These are phyloP conservation scores for Tuta absoluta DNA, from an alignment of 2,888 invertebrate genomes.

Conservation along the genomic window DNA sequence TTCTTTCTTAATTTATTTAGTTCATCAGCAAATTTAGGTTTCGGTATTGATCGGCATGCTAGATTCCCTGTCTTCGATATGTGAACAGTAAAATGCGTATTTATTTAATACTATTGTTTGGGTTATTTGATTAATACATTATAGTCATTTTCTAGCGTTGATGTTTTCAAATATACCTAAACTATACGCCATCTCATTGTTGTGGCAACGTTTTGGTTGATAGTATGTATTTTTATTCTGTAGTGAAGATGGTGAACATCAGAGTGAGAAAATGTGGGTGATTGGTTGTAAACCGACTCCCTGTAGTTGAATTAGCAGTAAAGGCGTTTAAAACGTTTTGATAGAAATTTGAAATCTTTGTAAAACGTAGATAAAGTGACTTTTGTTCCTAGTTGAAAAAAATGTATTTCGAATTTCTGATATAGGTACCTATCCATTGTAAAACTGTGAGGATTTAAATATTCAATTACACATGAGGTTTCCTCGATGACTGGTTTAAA, in stretches of 20 bases:
- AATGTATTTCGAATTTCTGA: conserved; percentile 15
- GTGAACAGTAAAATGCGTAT: not conserved
- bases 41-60: not conserved
- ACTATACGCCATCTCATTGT: not conserved
- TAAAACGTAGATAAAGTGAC: conserved; percentile 58
- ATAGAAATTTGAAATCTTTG: conserved; percentile 60
- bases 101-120: conserved; percentile 19
- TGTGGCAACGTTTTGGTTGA: not conserved
- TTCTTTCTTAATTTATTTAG: conserved; percentile 4
- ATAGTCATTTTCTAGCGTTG: conserved; percentile 38
- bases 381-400: conserved; percentile 58
- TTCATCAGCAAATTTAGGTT: not conserved
- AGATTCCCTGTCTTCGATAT: not conserved
- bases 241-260: conserved; percentile 54
- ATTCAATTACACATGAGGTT: conserved; percentile 58
- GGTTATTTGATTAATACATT: conserved; percentile 31
- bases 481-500: conserved; percentile 48
- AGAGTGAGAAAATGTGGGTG: conserved; percentile 56
- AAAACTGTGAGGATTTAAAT: conserved; percentile 63
- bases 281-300: conserved; percentile 67
- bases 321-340: conserved; percentile 73
- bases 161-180: conserved; percentile 31
- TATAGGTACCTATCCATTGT: conserved; percentile 21
- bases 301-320: conserved; percentile 61
- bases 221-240: not conserved